Conservation (phyloP, 2,888 invertebrate species). For the Eupithecia dodoneata region DNA sequence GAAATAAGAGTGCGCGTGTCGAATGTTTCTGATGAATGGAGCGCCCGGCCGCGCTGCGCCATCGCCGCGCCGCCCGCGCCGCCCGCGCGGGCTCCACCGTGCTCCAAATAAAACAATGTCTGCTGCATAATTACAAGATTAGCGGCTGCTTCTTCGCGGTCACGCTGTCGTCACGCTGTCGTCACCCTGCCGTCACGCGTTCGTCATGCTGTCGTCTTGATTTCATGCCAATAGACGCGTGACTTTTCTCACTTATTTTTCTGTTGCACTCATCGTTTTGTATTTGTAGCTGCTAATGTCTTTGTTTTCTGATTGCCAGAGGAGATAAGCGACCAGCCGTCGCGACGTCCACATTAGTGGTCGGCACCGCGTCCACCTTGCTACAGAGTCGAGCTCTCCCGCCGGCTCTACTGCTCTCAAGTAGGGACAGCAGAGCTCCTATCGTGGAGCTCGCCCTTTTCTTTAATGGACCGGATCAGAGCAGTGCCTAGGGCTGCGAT, state of each 20-base stretch:
- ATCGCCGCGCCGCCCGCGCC: neutral
- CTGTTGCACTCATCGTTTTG: constrained; percentile 20
- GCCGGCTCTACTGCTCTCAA: neutral
- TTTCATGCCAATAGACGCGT: constrained; percentile 35
- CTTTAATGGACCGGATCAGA: neutral
- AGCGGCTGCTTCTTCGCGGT: constrained; percentile 24
- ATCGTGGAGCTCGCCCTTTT: neutral
- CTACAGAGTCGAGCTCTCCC: neutral
- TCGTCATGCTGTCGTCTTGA: constrained; percentile 43
- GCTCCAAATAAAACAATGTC: constrained; percentile 22
- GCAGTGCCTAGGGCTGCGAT: neutral
- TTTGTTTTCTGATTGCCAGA: neutral
- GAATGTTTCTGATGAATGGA: neutral
- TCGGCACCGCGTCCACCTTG: too few species aligned
- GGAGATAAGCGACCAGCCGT: neutral
- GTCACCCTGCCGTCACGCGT: too few species aligned
- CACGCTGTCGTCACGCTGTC: constrained; percentile 37
- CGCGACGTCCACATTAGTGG: neutral
- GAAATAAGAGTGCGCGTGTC: neutral
- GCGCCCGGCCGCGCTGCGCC: neutral
- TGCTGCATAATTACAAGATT: constrained; percentile 30
- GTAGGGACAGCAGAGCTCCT: neutral
- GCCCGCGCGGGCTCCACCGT: neutral
- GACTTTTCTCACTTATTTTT: constrained; percentile 27
- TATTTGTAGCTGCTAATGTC: constrained; percentile 15